A percentile compares a stretch with the other conserved stretches of the same genome.
phyloP scores from a whole-genome alignment of 2,113 vertebrate species.

The Ovis aries region DNA sequence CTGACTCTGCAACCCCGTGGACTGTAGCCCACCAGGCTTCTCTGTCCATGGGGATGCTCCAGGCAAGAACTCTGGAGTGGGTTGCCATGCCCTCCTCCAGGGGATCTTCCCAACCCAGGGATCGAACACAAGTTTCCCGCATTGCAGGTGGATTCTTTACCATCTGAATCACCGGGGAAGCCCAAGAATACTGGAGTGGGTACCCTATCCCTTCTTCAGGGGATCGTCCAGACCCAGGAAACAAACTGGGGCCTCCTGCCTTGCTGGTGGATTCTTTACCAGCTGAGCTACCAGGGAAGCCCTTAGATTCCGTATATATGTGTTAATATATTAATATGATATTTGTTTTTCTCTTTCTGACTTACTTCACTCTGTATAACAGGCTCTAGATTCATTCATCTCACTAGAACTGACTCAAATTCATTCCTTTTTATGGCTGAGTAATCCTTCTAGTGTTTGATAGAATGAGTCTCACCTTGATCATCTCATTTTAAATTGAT shows the following conservation, averaged over 20 bases:
- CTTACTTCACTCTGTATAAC: not conserved
- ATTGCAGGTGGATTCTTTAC: not conserved
- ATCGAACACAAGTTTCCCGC: not conserved
- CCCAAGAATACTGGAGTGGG: not conserved
- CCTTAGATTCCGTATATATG: not conserved
- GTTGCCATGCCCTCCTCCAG: not conserved
- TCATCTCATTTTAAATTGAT: not conserved
- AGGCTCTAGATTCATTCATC: not conserved
- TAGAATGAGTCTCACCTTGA: not conserved
- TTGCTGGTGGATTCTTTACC: not conserved
- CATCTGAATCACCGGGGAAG: not conserved
- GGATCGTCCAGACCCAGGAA: not conserved
- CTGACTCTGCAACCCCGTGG: not conserved
- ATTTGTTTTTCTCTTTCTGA: not conserved
- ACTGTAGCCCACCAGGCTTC: not conserved
- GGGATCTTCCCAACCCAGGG: not conserved
- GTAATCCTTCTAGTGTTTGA: not conserved
- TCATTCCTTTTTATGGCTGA: not conserved
- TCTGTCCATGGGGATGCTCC: not conserved
- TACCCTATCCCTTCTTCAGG: not conserved
- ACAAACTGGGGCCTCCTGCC: not conserved
- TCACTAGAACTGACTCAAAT: not conserved
- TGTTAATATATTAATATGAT: not conserved
- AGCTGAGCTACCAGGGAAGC: not conserved
- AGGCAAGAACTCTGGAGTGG: not conserved